Evolutionary conservation across 2,113 vertebrate species (phyloP).

Genomic region (Zosterops borbonicus): DNA sequence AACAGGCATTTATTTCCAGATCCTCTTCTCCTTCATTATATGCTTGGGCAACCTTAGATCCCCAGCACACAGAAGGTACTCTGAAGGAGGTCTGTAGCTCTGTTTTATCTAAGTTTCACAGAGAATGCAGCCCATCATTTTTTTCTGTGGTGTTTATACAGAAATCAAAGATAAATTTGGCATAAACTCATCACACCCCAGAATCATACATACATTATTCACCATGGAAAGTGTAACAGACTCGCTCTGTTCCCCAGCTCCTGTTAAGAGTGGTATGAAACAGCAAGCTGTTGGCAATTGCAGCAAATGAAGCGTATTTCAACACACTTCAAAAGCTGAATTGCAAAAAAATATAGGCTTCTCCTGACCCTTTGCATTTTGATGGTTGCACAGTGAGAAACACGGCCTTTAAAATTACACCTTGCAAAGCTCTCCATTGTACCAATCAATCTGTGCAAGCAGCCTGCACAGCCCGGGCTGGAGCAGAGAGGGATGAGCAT

Average conservation of each 20-base stretch:
- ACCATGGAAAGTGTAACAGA: slow-evolving; percentile 46
- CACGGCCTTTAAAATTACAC: slow-evolving; percentile 64
- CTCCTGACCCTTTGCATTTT: slow-evolving; percentile 74
- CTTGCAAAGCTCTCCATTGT: slow-evolving; percentile 62
- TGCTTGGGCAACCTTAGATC: slow-evolving; percentile 43
- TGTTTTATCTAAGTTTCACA: slow-evolving; percentile 51
- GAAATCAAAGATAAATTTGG: slow-evolving; percentile 60
- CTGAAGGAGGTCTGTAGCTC: slow-evolving; percentile 43
- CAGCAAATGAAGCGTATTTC: slow-evolving; percentile 64
- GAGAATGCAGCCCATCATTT: slow-evolving; percentile 49
- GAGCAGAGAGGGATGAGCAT: neutral
- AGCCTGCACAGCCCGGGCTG: neutral
- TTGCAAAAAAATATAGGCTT: slow-evolving; percentile 69
- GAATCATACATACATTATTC: slow-evolving; percentile 63
- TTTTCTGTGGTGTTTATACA: slow-evolving; percentile 46
- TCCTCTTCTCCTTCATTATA: slow-evolving; percentile 34
- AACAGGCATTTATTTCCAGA: slow-evolving; percentile 51
- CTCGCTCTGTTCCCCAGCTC: slow-evolving; percentile 35
- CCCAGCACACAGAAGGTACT: slow-evolving; percentile 42
- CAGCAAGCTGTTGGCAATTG: slow-evolving; percentile 66
- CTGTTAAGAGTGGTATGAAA: slow-evolving; percentile 41
- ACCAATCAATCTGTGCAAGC: slow-evolving; percentile 42
- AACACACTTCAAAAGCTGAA: slow-evolving; percentile 69
- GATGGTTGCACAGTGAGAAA: slow-evolving; percentile 70
- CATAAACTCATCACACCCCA: slow-evolving; percentile 59